Percentiles rank a stretch among this genome's conserved stretches.
Conservation (phyloP, 92 coral and sea anemone species). For the Umimayanthus kanabou region DNA sequence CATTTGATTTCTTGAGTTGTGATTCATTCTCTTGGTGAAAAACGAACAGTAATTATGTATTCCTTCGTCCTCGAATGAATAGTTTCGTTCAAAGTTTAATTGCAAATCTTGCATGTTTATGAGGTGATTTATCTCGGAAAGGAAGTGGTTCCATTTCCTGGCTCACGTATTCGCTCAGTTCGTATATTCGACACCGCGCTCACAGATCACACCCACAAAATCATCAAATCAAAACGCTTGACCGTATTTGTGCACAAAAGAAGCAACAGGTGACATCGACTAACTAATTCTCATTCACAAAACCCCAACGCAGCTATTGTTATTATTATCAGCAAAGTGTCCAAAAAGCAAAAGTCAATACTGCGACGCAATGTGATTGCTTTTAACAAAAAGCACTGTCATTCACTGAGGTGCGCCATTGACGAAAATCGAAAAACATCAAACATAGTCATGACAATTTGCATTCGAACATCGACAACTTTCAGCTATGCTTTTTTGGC, state of each 20-base stretch:
- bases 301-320: constrained; percentile 22
- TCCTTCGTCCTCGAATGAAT: constrained; percentile 20
- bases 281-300: constrained; percentile 30
- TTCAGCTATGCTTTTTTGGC: not conserved
- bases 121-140: constrained; percentile 5
- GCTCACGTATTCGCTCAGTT: constrained; percentile 26
- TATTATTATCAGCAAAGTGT: constrained; percentile 42
- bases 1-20: constrained; percentile 12
- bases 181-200: constrained; percentile 30
- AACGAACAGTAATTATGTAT: constrained; percentile 1
- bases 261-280: constrained; percentile 44
- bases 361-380: constrained; percentile 21
- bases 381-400: constrained; percentile 43
- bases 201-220: constrained; percentile 33
- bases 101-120: constrained; percentile 12
- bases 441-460: constrained; percentile 17
- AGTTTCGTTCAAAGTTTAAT: not conserved
- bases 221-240: constrained; percentile 39
- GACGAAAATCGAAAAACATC: constrained; percentile 5
- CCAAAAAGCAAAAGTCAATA: constrained; percentile 39
- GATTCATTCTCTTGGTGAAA: constrained; percentile 12
- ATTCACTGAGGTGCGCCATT: constrained; percentile 10
- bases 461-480: constrained; percentile 15
- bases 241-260: constrained; percentile 47
- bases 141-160: constrained; percentile 36